Percentiles rank a stretch among this genome's conserved stretches.
Evolutionary conservation across 2,888 invertebrate species (phyloP).

Genomic region (Girardia tigrina): DNA sequence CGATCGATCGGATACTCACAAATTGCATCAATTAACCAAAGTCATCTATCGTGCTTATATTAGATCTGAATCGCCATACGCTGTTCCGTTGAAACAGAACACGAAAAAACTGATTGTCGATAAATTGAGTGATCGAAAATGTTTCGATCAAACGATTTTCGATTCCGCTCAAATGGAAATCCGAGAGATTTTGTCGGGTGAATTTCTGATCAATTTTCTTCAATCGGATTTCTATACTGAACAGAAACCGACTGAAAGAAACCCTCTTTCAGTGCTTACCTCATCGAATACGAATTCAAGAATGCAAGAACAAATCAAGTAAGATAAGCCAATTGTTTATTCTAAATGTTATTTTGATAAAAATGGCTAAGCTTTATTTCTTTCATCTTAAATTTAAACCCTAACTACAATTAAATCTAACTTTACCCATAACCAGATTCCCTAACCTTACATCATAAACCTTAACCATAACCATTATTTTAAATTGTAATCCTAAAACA

Average conservation of each 20-base stretch:
- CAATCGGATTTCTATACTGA: not conserved
- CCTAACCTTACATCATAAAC: too few relatives aligned
- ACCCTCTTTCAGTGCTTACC: not conserved
- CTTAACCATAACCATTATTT: too few relatives aligned
- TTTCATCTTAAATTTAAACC: too few relatives aligned
- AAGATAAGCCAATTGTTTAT: not conserved
- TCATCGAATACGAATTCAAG: not conserved
- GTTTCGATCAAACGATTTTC: conserved; percentile 66
- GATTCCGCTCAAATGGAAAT: conserved; percentile 70
- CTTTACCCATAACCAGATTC: too few relatives aligned
- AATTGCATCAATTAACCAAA: conserved; percentile 61
- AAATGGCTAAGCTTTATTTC: too few relatives aligned
- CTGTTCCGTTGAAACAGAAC: conserved; percentile 66
- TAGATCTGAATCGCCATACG: conserved; percentile 52
- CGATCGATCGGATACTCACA: conserved; percentile 55
- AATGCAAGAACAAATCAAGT: not conserved
- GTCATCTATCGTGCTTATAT: conserved; percentile 54
- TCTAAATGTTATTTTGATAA: not conserved
- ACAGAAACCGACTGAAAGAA: not conserved
- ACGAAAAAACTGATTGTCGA: conserved; percentile 65
- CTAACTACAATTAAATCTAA: too few relatives aligned
- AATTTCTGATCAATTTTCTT: not conserved
- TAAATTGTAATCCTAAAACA: too few relatives aligned
- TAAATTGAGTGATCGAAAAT: conserved; percentile 54
- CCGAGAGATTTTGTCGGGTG: conserved; percentile 53